These are phyloP conservation scores for Bombus sibiricus DNA, from an alignment of 1,140 invertebrate species.

Conservation along the genomic window DNA sequence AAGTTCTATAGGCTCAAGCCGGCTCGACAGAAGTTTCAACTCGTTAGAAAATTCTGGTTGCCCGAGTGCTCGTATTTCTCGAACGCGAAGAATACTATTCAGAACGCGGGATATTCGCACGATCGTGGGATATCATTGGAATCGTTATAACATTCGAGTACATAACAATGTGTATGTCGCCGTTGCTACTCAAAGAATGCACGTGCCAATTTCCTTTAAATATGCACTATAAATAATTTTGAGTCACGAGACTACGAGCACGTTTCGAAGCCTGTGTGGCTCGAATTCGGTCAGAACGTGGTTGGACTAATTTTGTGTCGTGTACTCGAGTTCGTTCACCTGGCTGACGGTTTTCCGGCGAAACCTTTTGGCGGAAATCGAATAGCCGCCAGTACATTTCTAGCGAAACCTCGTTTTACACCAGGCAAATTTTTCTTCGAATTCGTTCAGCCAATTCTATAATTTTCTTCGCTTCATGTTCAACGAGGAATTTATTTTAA, in stretches of 20 bases:
- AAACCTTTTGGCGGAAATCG: slow-evolving; percentile 31
- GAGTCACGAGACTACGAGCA: slow-evolving; percentile 66
- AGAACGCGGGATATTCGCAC: not conserved
- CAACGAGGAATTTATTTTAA: not conserved
- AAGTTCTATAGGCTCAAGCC: not conserved
- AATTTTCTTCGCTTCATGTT: not conserved
- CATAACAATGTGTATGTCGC: not conserved
- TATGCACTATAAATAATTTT: slow-evolving; percentile 74
- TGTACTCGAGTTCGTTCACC: slow-evolving; percentile 75
- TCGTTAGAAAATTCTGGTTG: not conserved
- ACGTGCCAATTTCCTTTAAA: slow-evolving; percentile 49
- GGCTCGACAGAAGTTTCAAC: not conserved
- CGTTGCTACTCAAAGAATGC: slow-evolving; percentile 21
- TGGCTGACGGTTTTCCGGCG: slow-evolving; percentile 55
- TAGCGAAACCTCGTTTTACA: not conserved
- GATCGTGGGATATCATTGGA: slow-evolving; percentile 5
- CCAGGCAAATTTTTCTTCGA: not conserved
- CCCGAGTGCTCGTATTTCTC: not conserved
- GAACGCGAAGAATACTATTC: not conserved
- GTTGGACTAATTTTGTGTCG: slow-evolving; percentile 77
- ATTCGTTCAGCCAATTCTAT: not conserved
- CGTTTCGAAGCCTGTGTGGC: slow-evolving; percentile 59
- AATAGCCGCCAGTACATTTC: not conserved
- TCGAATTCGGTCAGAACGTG: slow-evolving; percentile 71
- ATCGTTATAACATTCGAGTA: not conserved